A percentile compares a stretch with the other conserved stretches of the same genome.
phyloP scores from a whole-genome alignment of 2,113 vertebrate species.

The Rafetus swinhoei region DNA sequence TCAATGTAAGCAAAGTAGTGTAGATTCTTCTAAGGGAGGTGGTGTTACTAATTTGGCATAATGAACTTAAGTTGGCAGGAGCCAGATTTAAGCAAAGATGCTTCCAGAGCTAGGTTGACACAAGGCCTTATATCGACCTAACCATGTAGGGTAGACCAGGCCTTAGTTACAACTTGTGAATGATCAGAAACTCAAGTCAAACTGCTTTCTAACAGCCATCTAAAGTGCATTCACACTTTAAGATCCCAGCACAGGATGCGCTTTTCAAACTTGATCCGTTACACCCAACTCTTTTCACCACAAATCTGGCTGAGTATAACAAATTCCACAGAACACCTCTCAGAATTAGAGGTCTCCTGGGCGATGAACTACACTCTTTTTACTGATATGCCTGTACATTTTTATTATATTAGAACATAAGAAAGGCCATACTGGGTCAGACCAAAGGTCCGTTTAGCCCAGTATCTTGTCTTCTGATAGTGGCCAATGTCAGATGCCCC shows the following conservation, averaged over 20 bases:
- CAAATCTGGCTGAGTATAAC: not conserved
- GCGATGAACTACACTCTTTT: not conserved
- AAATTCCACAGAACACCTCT: not conserved
- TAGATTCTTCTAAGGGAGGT: not conserved
- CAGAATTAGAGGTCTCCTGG: not conserved
- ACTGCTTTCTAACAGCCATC: not conserved
- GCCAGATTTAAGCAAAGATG: not conserved
- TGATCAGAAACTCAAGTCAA: not conserved
- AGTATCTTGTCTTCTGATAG: too few species aligned
- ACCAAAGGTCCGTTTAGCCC: too few species aligned
- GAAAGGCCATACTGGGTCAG: too few species aligned
- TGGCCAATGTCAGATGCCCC: too few species aligned
- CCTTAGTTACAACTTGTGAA: rapidly evolving
- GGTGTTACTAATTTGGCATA: not conserved
- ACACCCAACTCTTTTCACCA: not conserved
- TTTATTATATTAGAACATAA: not conserved
- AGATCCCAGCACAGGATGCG: not conserved
- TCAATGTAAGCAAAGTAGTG: not conserved
- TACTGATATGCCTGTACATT: not conserved
- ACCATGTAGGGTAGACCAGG: not conserved
- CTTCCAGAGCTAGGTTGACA: not conserved
- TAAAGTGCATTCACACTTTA: not conserved
- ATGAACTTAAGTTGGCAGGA: not conserved
- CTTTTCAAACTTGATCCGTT: not conserved
- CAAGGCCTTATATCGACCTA: not conserved